These are phyloP conservation scores for Marmota monax DNA, from an alignment of 2,113 vertebrate species.

Conservation along the genomic window DNA sequence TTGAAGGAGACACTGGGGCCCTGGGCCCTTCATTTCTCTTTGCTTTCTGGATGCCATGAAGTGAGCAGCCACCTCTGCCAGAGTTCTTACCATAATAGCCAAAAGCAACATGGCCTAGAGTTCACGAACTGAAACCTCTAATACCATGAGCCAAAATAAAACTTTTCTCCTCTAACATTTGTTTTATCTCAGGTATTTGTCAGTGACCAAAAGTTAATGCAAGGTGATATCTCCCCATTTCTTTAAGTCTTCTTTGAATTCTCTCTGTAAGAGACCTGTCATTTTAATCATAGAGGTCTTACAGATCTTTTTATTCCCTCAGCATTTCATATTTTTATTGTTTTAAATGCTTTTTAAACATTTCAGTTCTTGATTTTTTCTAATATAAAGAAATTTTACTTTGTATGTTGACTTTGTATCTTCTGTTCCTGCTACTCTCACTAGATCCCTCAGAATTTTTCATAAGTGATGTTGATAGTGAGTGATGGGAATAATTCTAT, in stretches of 20 bases:
- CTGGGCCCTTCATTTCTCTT: neutral
- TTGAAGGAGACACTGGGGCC: neutral
- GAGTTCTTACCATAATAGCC: fast-evolving
- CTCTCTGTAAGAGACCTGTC: neutral
- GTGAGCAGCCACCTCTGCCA: neutral
- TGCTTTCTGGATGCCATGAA: neutral
- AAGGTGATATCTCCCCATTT: too few relatives aligned
- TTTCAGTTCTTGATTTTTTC: neutral
- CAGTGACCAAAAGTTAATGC: neutral
- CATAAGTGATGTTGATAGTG: neutral
- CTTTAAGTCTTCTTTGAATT: neutral
- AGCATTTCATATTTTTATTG: neutral
- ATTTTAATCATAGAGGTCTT: neutral
- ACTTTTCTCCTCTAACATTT: neutral
- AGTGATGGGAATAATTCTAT: too few relatives aligned
- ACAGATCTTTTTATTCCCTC: neutral
- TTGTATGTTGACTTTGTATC: neutral
- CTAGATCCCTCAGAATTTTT: neutral
- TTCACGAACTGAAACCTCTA: neutral
- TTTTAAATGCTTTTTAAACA: neutral
- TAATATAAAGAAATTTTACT: neutral
- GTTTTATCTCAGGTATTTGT: neutral
- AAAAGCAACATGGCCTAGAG: neutral
- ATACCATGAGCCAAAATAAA: too few relatives aligned
- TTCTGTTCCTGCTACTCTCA: neutral